These are phyloP conservation scores for Drosophila ananassae DNA, from an alignment of 1,140 invertebrate genomes.

Conservation along the genomic window DNA sequence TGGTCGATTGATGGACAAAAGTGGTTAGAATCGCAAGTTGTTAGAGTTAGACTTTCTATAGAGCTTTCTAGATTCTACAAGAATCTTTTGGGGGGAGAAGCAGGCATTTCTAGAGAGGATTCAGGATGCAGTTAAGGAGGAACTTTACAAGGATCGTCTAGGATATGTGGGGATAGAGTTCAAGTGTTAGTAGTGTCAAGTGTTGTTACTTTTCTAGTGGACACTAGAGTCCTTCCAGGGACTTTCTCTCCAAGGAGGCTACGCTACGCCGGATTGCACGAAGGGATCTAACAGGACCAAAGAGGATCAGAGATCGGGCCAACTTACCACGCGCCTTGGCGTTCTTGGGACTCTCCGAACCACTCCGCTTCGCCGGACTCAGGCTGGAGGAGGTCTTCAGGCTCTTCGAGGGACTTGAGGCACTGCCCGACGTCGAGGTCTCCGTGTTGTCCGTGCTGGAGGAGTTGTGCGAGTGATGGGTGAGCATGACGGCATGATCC, in stretches of 20 bases:
- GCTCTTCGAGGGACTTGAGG: constrained; percentile 92
- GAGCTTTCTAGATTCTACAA: not conserved
- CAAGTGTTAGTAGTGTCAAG: too few species aligned
- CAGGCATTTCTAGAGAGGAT: not conserved
- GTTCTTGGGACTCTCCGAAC: constrained; percentile 88
- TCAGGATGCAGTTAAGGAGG: not conserved
- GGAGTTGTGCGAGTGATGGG: constrained; percentile 83
- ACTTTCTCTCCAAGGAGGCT: not conserved
- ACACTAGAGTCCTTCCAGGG: too few species aligned
- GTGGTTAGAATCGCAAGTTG: constrained; percentile 47
- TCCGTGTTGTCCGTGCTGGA: constrained; percentile 85
- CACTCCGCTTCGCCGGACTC: constrained; percentile 92
- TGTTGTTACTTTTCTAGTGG: too few species aligned
- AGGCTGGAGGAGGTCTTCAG: constrained; percentile 92
- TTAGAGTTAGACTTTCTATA: constrained; percentile 36
- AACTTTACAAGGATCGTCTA: not conserved
- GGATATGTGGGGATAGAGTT: not conserved
- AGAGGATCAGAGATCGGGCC: too few species aligned
- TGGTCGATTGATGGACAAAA: constrained; percentile 41
- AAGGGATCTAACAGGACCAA: not conserved
- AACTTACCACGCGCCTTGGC: constrained; percentile 78
- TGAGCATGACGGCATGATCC: constrained; percentile 85
- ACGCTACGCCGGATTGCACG: constrained; percentile 8
- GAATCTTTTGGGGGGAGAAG: not conserved
- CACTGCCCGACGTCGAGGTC: constrained; percentile 86